These are phyloP conservation scores for Trichonephila clavipes DNA, from an alignment of 1,140 invertebrate species.

Conservation along the genomic window DNA sequence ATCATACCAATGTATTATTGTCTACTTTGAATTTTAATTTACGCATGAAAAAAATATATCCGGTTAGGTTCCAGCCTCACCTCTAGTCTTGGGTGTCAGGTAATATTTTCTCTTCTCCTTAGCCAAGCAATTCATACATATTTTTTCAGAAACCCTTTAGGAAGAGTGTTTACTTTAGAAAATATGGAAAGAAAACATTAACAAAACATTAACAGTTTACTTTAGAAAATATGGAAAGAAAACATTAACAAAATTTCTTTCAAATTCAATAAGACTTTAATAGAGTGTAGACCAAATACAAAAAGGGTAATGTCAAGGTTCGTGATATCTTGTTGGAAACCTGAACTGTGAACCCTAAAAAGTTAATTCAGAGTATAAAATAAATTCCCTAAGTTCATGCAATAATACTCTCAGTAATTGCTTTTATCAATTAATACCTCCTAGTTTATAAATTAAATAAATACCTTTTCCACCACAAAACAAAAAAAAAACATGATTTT, in stretches of 20 bases:
- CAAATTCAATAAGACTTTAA: conserved; percentile 1
- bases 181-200: neutral
- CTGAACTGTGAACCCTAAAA: neutral
- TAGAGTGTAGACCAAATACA: neutral
- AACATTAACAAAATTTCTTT: neutral
- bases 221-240: neutral
- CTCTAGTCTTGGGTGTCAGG: neutral
- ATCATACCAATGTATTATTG: neutral
- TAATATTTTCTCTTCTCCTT: neutral
- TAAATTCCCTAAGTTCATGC: neutral
- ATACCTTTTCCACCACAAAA: neutral
- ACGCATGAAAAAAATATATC: neutral
- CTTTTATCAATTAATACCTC: conserved; percentile 3
- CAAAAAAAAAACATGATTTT: neutral
- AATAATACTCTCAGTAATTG: neutral
- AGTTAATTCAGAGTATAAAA: neutral
- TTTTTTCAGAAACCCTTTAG: neutral
- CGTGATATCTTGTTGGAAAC: neutral
- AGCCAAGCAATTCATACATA: neutral
- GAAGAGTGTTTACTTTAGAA: conserved; percentile 5
- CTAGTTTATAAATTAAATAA: neutral
- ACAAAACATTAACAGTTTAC: too few relatives aligned
- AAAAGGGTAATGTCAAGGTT: neutral
- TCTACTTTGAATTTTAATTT: neutral
- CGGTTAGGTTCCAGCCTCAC: neutral